A percentile compares a stretch with the other conserved stretches of the same genome.
These are phyloP conservation scores for Brassicogethes aeneus DNA, from an alignment of 2,888 invertebrate species.

Conservation along the genomic window DNA sequence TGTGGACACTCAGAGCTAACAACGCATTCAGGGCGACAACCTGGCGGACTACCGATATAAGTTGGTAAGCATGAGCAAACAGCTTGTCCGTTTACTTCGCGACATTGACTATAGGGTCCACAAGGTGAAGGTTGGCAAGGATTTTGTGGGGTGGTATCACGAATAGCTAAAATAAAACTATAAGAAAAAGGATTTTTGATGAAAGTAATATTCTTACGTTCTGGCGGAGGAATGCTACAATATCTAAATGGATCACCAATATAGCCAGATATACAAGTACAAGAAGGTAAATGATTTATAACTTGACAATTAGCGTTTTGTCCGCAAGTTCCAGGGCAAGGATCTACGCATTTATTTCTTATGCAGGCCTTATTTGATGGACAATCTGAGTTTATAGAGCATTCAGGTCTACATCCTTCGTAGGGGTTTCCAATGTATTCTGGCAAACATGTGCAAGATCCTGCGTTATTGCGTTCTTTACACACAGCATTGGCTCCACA, in stretches of 20 bases:
- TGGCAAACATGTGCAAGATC: constrained; percentile 45
- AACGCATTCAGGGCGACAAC: constrained; percentile 63
- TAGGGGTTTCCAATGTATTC: constrained; percentile 50
- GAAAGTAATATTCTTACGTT: constrained; percentile 49
- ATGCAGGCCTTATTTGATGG: constrained; percentile 47
- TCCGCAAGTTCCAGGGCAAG: constrained; percentile 55
- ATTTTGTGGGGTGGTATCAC: constrained; percentile 37
- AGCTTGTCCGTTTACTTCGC: constrained; percentile 45
- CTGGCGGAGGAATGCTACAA: constrained; percentile 30
- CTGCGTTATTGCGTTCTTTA: constrained; percentile 43
- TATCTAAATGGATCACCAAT: constrained; percentile 41
- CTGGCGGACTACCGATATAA: constrained; percentile 58
- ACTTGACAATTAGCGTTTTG: constrained; percentile 54
- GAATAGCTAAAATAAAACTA: constrained; percentile 18
- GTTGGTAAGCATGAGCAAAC: constrained; percentile 60
- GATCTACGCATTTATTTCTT: constrained; percentile 48
- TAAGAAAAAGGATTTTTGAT: constrained; percentile 2
- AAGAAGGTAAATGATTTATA: constrained; percentile 38
- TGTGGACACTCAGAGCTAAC: constrained; percentile 60
- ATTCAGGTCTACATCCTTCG: constrained; percentile 50
- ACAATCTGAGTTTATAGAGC: constrained; percentile 48
- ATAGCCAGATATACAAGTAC: constrained; percentile 45
- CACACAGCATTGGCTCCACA: constrained; percentile 46
- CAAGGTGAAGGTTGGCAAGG: constrained; percentile 66
- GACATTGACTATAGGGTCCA: constrained; percentile 64